These are phyloP conservation scores for Drosophila seclusa DNA, from an alignment of 2,888 invertebrate species.

Conservation along the genomic window DNA sequence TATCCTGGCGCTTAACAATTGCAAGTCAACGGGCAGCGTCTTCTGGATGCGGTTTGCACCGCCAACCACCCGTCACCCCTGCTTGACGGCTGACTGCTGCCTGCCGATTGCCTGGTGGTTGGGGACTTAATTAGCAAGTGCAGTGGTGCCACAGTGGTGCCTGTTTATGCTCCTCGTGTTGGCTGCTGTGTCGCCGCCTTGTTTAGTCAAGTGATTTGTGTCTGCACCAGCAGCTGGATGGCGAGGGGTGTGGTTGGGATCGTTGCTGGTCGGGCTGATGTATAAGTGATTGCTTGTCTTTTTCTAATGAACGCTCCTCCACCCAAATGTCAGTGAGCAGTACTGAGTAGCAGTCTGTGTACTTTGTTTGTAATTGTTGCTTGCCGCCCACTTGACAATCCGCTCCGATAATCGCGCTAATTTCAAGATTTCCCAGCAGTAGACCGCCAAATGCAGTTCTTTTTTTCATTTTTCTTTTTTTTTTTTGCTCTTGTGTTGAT, in stretches of 20 bases:
- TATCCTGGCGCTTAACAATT: conserved; percentile 53
- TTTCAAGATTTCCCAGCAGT: conserved; percentile 84
- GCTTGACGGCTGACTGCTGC: conserved; percentile 11
- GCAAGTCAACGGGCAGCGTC: conserved; percentile 69
- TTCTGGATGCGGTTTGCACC: conserved; percentile 49
- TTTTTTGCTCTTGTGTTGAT: conserved; percentile 60
- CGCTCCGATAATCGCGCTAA: conserved; percentile 84
- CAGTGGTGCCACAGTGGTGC: conserved; percentile 64
- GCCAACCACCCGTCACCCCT: conserved; percentile 1
- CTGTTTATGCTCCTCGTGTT: conserved; percentile 55
- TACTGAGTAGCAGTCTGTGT: conserved; percentile 12
- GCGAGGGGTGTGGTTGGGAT: conserved; percentile 5
- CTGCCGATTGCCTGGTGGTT: conserved; percentile 58
- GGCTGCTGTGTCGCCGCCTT: conserved; percentile 67
- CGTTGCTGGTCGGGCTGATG: conserved; percentile 2
- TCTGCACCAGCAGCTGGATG: conserved; percentile 31
- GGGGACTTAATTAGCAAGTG: conserved; percentile 84
- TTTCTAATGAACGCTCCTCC: conserved; percentile 54
- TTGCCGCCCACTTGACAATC: conserved; percentile 67
- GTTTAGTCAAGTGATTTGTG: conserved; percentile 80
- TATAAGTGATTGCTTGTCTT: conserved; percentile 80
- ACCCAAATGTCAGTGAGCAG: conserved; percentile 15
- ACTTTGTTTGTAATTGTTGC: conserved; percentile 65
- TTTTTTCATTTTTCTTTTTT: conserved; percentile 42
- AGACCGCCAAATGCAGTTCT: conserved; percentile 65